Evolutionary conservation across 1,140 invertebrate species (phyloP), one percentile per base, ranked within the genome.

Genomic region (Chironomus striatipennis): DNA sequence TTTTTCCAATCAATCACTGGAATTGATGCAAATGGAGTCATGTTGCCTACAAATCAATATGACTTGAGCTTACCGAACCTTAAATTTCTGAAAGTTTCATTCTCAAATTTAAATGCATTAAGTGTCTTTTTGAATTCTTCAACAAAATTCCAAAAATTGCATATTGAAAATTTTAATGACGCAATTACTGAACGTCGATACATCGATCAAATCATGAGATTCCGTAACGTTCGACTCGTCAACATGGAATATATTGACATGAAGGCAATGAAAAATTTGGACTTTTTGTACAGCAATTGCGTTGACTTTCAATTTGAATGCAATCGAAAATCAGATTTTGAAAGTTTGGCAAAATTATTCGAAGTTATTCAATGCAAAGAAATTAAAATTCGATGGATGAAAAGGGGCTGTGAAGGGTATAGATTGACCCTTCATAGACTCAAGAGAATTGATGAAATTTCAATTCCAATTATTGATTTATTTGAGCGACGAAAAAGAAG

Each of bases 241-340:
- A 57, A 57, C 15, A 34, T 34, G 24, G 24, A 34, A 5, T 34
- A 34, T 57, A n/a, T 15, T 12, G n/a, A 57, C 9, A n/a, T 12
- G 47, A 57, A 1, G 8, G 47, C n/a, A 2, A 12, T 57, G 12
- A 57, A 15, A 12, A 57, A n/a, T 57, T n/a, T 57, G 5, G 47
- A 57, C 47, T 57, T 57, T 57, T n/a, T 57, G 47, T 57, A 57
- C 47, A 57, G n/a, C 47, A 57, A 57, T 15, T 57, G 47, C 12
- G n/a, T 57, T 12, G 47, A 57, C 4, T 57, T 57, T 4, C 47
- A 57, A 15, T n/a, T 57, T 57, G 47, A 57, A 57, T 5, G 12
- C 4, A n/a, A 57, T 4, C 8, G 47, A 0, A 57, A 57, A 4
- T 12, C 12, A 12, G 47, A 57, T 4, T 57, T 1, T 15, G 8